Percentiles rank a stretch among this genome's conserved stretches.
Conservation (phyloP, 2,113 vertebrate species). For the Stictonetta naevosa region DNA sequence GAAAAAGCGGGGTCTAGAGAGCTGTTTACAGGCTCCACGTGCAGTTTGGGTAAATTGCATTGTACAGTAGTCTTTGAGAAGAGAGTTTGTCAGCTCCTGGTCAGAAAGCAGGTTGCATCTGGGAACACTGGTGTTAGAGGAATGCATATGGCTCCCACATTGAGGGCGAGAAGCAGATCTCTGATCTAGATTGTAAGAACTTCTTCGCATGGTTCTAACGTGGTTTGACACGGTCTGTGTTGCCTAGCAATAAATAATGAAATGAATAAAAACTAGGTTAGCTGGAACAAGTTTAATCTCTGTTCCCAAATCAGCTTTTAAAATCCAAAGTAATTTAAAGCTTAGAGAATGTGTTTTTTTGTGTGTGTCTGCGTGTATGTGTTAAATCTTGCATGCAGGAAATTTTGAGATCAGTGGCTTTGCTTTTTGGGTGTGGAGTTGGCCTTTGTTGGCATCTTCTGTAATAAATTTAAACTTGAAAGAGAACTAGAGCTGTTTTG, state of each 20-base stretch:
- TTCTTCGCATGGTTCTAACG: constrained; percentile 37
- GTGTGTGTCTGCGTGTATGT: neutral
- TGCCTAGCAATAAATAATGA: constrained; percentile 71
- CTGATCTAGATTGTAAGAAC: constrained; percentile 34
- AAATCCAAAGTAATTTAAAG: constrained; percentile 67
- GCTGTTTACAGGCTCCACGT: neutral
- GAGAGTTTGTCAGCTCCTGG: neutral
- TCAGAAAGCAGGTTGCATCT: neutral
- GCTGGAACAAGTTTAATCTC: constrained; percentile 68
- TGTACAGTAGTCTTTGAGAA: neutral
- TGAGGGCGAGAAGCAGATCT: neutral
- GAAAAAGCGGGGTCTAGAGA: neutral
- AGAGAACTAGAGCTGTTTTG: constrained; percentile 22
- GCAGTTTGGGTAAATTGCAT: neutral
- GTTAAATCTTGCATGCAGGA: constrained; percentile 14
- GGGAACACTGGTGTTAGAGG: neutral
- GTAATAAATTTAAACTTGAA: constrained; percentile 48
- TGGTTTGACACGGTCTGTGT: constrained; percentile 63
- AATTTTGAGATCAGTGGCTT: constrained; percentile 33
- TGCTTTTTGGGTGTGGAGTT: constrained; percentile 38
- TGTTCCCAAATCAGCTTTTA: constrained; percentile 66
- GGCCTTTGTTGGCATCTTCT: constrained; percentile 51
- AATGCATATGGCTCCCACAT: neutral
- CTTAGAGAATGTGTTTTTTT: neutral
- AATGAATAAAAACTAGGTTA: constrained; percentile 70